A percentile compares a stretch with the other conserved stretches of the same genome.
These are phyloP conservation scores for Pseudomyrmex gracilis DNA, from an alignment of 1,140 invertebrate species.

Conservation along the genomic window DNA sequence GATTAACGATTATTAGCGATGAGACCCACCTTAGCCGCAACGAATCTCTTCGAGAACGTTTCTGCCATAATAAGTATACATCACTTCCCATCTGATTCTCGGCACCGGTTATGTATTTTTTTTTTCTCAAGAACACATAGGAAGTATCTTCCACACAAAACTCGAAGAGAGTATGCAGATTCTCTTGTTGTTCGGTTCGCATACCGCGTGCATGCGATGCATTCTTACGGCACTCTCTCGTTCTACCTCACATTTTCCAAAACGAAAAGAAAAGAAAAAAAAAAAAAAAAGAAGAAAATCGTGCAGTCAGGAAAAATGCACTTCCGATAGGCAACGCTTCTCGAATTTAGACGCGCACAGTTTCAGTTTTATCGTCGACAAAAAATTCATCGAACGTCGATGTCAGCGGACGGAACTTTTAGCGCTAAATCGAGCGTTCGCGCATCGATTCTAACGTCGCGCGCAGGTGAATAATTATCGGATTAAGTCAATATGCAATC, in stretches of 20 bases:
- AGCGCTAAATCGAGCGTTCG: not conserved
- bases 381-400: constrained; percentile 11
- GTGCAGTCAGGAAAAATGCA: not conserved
- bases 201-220: constrained; percentile 30
- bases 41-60: constrained; percentile 79
- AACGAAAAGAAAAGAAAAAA: not conserved
- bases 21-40: constrained; percentile 79
- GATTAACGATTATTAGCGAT: constrained; percentile 5
- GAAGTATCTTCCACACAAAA: constrained; percentile 31
- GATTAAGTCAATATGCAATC: not conserved
- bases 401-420: not conserved
- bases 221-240: constrained; percentile 40
- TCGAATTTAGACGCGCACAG: constrained; percentile 21
- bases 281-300: too few species aligned
- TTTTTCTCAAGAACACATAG: constrained; percentile 62
- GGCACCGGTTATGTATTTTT: constrained; percentile 52
- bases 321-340: constrained; percentile 29
- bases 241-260: constrained; percentile 3
- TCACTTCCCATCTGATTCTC: constrained; percentile 77
- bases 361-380: not conserved
- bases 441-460: not conserved
- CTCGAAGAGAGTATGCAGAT: constrained; percentile 24
- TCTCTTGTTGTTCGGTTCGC: constrained; percentile 35
- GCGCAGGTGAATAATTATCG: not conserved
- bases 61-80: constrained; percentile 84